phyloP scores from a whole-genome alignment of 2,113 vertebrate species.

The Takifugu bimaculatus region DNA sequence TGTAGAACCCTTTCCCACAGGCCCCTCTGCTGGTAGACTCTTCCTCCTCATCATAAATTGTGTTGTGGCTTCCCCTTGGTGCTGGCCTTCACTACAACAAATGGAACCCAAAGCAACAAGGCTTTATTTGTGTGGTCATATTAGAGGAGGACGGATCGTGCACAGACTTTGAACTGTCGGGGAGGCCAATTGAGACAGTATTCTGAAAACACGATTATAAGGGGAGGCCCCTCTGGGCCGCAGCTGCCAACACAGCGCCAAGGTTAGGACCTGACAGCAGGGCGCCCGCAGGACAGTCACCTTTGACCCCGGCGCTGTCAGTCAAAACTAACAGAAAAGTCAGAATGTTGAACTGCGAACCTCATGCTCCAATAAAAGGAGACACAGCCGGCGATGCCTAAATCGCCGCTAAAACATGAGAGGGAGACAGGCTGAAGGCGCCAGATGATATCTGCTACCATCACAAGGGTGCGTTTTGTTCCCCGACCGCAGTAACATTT shows the following conservation, averaged over 20 bases:
- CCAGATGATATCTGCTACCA: conserved; percentile 23
- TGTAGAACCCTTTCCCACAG: conserved; percentile 65
- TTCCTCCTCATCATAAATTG: conserved; percentile 66
- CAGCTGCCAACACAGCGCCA: conserved; percentile 29
- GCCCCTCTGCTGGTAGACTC: conserved; percentile 45
- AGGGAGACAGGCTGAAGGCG: conserved; percentile 7
- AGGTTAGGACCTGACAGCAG: conserved; percentile 44
- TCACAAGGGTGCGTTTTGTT: conserved; percentile 38
- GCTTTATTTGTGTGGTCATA: background rate
- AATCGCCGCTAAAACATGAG: background rate
- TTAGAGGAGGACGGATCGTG: conserved; percentile 1
- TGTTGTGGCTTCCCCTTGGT: conserved; percentile 53
- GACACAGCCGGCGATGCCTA: too few species aligned
- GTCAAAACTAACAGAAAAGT: conserved; percentile 34
- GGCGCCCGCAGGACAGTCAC: conserved; percentile 9
- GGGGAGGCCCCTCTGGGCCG: conserved; percentile 36
- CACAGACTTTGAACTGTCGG: background rate
- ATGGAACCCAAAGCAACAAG: background rate
- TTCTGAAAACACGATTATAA: conserved; percentile 34
- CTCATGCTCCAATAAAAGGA: background rate
- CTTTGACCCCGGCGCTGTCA: conserved; percentile 43
- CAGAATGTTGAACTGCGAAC: conserved; percentile 21
- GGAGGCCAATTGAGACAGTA: conserved; percentile 3
- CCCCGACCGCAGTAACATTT: background rate
- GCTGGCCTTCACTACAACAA: conserved; percentile 23